Conservation (phyloP, 2,888 invertebrate genomes). For the Dryobota labecula region DNA sequence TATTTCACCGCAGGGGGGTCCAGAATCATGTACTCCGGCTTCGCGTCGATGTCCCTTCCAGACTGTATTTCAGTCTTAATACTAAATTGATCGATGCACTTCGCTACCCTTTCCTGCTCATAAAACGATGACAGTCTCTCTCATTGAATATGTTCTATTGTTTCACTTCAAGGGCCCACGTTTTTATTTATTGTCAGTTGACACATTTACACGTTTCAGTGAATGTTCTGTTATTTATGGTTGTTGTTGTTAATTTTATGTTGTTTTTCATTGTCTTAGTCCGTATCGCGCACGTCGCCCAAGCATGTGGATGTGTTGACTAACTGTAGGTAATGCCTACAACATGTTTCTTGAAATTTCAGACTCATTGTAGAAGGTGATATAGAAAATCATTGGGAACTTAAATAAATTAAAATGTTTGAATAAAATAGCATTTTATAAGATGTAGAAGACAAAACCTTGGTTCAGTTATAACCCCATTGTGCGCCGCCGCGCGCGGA, state of each 20-base stretch:
- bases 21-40: too few species aligned
- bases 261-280: constrained; percentile 43
- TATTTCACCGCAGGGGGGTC: too few species aligned
- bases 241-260: constrained; percentile 32
- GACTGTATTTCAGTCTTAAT: too few species aligned
- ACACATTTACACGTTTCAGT: constrained; percentile 73
- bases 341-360: background rate
- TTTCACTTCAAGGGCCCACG: constrained; percentile 59
- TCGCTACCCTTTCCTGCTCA: background rate
- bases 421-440: background rate
- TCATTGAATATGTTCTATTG: background rate
- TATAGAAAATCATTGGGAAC: background rate
- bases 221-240: constrained; percentile 29
- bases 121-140: background rate
- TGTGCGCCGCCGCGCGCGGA: background rate
- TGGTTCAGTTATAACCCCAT: background rate
- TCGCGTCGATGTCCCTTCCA: too few species aligned
- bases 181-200: constrained; percentile 66
- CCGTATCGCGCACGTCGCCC: constrained; percentile 42
- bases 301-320: constrained; percentile 76
- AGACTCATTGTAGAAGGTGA: background rate
- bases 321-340: constrained; percentile 26
- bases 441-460: background rate
- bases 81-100: background rate
- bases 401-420: background rate